Percentiles rank a stretch among this genome's conserved stretches.
These are phyloP conservation scores for Rhadinocentrus ornatus DNA, from an alignment of 2,797 vertebrate species.

Conservation along the genomic window DNA sequence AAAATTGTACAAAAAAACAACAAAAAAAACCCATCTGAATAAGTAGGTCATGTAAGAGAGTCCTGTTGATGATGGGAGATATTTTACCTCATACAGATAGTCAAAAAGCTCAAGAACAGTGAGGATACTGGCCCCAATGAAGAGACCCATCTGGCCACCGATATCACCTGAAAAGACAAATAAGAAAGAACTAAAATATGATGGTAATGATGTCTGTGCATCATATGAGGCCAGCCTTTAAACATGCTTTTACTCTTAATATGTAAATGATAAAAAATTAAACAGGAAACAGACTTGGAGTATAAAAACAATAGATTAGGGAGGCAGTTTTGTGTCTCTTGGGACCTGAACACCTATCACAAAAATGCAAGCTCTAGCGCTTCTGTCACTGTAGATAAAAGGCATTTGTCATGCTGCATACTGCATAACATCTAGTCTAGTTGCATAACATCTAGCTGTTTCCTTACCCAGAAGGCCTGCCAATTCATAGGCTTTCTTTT, in stretches of 20 bases:
- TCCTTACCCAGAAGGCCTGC: constrained; percentile 95
- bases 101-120: constrained; percentile 97
- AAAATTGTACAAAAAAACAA: constrained; percentile 23
- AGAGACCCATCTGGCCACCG: constrained; percentile 98
- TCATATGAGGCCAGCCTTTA: constrained; percentile 3
- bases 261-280: constrained; percentile 24
- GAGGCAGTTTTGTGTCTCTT: constrained; percentile 40
- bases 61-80: neutral
- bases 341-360: constrained; percentile 42
- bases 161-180: constrained; percentile 89
- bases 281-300: constrained; percentile 33
- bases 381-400: constrained; percentile 60
- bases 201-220: neutral
- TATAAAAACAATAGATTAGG: constrained; percentile 37
- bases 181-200: neutral
- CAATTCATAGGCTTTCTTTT: constrained; percentile 98
- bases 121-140: constrained; percentile 98
- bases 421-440: constrained; percentile 38
- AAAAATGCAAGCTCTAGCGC: constrained; percentile 43
- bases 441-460: constrained; percentile 33
- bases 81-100: constrained; percentile 95
- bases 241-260: neutral
- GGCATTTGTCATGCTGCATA: constrained; percentile 39
- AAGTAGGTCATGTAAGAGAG: constrained; percentile 1
- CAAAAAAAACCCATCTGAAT: constrained; percentile 1